Evolutionary conservation across 2,113 vertebrate genomes (phyloP).

Genomic region (Uria lomvia): DNA sequence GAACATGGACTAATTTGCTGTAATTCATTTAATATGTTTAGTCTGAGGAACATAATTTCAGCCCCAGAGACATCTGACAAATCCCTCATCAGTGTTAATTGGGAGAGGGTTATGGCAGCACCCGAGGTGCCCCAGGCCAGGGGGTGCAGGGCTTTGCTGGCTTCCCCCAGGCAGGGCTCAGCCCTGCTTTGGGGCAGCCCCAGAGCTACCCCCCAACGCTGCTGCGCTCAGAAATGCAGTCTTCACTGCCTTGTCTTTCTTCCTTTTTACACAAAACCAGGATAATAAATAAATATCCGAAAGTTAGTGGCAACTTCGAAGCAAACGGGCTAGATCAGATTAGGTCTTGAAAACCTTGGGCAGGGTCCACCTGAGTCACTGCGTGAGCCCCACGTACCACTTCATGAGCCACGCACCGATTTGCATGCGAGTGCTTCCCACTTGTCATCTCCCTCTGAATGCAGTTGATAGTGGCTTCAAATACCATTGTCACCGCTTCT

Average conservation of each 20-base stretch:
- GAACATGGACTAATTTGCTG: conserved; percentile 19
- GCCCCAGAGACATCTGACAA: background rate
- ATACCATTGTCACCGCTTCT: background rate
- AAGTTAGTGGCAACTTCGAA: background rate
- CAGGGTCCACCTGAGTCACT: background rate
- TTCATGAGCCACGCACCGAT: background rate
- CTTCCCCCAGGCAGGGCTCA: background rate
- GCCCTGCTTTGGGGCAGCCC: background rate
- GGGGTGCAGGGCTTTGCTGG: background rate
- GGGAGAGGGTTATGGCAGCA: background rate
- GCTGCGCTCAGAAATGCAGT: background rate
- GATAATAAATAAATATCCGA: background rate
- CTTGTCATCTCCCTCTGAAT: background rate
- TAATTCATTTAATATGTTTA: conserved; percentile 65
- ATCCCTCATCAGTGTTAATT: background rate
- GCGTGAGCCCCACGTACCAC: too few relatives aligned
- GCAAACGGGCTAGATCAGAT: background rate
- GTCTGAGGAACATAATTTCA: conserved; percentile 38
- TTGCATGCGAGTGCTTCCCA: rapidly evolving
- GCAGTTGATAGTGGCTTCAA: background rate
- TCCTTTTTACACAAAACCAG: background rate
- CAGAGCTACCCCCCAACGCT: background rate
- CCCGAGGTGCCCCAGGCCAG: background rate
- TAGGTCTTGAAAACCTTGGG: background rate
- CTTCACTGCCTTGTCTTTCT: background rate